Conservation (phyloP, 2,113 vertebrate genomes). For the Pluvianellus socialis region DNA sequence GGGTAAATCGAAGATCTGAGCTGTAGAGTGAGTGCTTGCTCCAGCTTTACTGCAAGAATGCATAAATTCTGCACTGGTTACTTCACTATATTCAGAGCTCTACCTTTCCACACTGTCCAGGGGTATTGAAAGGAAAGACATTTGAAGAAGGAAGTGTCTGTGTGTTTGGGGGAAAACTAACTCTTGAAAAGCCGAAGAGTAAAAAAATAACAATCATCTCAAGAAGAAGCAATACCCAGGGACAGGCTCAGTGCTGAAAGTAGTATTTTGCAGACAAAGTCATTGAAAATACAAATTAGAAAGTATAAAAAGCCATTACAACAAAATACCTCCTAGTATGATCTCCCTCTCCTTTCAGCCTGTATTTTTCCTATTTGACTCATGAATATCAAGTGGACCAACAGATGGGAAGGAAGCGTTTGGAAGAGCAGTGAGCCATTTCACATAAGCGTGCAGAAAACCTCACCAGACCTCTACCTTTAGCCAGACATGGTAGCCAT, state of each 20-base stretch:
- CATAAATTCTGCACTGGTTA: neutral
- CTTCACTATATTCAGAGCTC: neutral
- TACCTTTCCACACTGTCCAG: neutral
- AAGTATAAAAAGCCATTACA: neutral
- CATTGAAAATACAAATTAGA: neutral
- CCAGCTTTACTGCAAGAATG: neutral
- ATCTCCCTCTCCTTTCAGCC: neutral
- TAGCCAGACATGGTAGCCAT: neutral
- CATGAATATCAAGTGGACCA: neutral
- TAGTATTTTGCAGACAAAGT: neutral
- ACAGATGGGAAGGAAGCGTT: neutral
- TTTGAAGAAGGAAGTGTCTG: neutral
- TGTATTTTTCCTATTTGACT: neutral
- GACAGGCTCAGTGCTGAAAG: neutral
- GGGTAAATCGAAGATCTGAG: neutral
- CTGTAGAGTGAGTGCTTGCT: neutral
- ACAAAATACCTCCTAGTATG: neutral
- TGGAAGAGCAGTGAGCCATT: neutral
- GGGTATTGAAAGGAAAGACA: neutral
- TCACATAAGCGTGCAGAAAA: rapidly evolving
- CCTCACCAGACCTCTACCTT: neutral
- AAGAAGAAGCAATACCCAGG: neutral
- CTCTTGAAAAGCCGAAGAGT: neutral
- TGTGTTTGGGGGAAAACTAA: neutral
- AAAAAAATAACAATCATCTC: neutral